Evolutionary conservation across 2,797 vertebrate species (phyloP), one percentile per base, ranked within the genome.

Genomic region (Myotis findleyi): DNA sequence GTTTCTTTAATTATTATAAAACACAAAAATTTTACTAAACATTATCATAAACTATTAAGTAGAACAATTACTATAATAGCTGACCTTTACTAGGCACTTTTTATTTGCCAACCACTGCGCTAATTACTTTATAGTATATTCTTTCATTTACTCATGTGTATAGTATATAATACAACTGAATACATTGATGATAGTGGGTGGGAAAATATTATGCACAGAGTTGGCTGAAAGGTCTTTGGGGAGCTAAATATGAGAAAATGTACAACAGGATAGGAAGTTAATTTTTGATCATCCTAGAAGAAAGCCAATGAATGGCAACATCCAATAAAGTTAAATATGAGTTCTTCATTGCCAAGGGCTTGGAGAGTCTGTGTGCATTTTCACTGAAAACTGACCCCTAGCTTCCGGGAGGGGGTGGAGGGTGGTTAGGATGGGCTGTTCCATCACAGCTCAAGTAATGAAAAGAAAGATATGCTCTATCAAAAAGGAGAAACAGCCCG

Each of bases 1-100:
- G 27, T 66, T 87, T 81, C n/a, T 91, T 69, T 77, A 84, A 59
- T 41, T 73, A 91, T 87, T 51, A 69, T 41, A 72, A 73, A 86
- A 80, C 23, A 55, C 21, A 47, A 64, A n/a, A 14, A 72, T 77
- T 93, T 72, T 82, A 59, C 20, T 80, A 41, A 76, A n/a, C 0
- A 41, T 85, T 89, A 23, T 68, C 33, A 79, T 57, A 87, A 84
- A 92, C 36, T 91, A 59, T 71, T 53, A 55, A 64, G 87, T 76
- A 71, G 25, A 94, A 76, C 16, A 57, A 75, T 93, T 80, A 81
- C 7, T 71, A 76, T 76, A 12, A 55, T 33, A 64, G 64, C 38
- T 91, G 44, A 49, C 10, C 30, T 93, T 89, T 62, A 33, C 30
- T 25, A 64, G 89, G 27, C 16, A 73, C 21, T 38, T 87, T 53